Conservation (phyloP, 2,888 invertebrate species). For the Xestoiulus laeticollis region DNA sequence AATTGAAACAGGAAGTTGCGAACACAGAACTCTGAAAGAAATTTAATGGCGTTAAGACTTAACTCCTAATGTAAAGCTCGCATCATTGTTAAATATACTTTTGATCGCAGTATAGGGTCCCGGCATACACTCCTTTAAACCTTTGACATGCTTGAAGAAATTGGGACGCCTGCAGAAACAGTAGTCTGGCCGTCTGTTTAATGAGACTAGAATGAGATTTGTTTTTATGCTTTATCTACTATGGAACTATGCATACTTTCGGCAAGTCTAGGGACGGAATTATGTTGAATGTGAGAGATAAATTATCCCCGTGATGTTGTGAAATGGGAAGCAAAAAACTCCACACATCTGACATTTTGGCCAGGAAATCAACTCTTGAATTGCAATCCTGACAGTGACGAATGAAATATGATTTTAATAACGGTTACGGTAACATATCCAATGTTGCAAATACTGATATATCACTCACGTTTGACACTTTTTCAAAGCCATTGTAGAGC, state of each 20-base stretch:
- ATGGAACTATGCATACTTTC: constrained; percentile 31
- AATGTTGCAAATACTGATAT: background rate
- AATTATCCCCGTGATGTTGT: constrained; percentile 80
- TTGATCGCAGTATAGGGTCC: constrained; percentile 80
- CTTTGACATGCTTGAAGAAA: constrained; percentile 84
- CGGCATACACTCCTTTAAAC: constrained; percentile 81
- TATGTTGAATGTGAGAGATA: constrained; percentile 73
- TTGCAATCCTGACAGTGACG: background rate
- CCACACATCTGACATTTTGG: constrained; percentile 84
- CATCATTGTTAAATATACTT: background rate
- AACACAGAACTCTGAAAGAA: constrained; percentile 51
- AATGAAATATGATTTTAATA: background rate
- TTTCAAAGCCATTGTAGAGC: constrained; percentile 84
- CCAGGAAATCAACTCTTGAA: constrained; percentile 65
- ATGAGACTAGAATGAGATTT: background rate
- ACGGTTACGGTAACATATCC: background rate
- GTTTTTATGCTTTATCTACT: background rate
- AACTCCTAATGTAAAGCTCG: background rate
- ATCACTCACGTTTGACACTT: constrained; percentile 70
- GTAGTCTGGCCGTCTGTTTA: constrained; percentile 81
- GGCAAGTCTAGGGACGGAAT: constrained; percentile 75
- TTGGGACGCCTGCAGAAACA: constrained; percentile 87
- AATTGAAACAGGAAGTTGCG: constrained; percentile 51
- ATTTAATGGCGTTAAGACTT: background rate
- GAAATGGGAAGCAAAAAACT: constrained; percentile 89